Base-by-base conservation (phyloP, 2,888 invertebrate genomes). In the Balanococcus diminutus region DNA sequence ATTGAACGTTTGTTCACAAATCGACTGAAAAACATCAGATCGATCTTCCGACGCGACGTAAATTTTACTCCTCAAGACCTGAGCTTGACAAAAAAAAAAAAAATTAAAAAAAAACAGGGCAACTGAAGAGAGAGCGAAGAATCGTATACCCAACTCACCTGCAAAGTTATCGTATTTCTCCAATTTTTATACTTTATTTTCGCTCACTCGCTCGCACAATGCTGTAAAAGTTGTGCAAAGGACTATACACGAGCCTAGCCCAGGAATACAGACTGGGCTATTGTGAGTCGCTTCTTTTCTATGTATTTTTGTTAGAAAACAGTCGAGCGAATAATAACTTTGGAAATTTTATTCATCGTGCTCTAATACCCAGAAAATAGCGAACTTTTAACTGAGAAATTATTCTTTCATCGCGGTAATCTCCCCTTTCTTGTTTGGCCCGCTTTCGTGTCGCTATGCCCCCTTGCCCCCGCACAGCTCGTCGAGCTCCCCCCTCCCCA, bases 311-410 rank as follows among this genome's bases (percentile, higher is more conserved):
- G 19, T 79, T 19, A 28, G 75, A 11, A 36, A 79, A 79, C 75
- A 79, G 31, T 36, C 75, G 75, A 79, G 75, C 75, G 75, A 79
- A 36, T 79, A 79, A 79, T 79, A 79, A 79, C 67, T 67, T 67
- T 28, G 67, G 28, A 67, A 28, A 67, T 67, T 67, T 67, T 67
- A 67, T 67, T 67, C 67, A 67, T 67, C 67, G 25, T 67, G 67
- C 67, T 67, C 67, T 67, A 67, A 67, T 67, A 67, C 67, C 67
- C 67, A 67, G 67, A 67, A 67, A 67, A 67, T 67, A 28, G 67
- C 67, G 28, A 67, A 67, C 67, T 67, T 67, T 67, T 67, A 67
- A 67, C 67, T 67, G 28, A 28, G 28, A 67, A 67, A 67, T 67
- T 67, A 67, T 67, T 67, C 67, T 67, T 67, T 67, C 67, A 67